Evolutionary conservation across 2,113 vertebrate species (phyloP), one percentile per base, ranked within the genome.

Genomic region (Plotosus lineatus): DNA sequence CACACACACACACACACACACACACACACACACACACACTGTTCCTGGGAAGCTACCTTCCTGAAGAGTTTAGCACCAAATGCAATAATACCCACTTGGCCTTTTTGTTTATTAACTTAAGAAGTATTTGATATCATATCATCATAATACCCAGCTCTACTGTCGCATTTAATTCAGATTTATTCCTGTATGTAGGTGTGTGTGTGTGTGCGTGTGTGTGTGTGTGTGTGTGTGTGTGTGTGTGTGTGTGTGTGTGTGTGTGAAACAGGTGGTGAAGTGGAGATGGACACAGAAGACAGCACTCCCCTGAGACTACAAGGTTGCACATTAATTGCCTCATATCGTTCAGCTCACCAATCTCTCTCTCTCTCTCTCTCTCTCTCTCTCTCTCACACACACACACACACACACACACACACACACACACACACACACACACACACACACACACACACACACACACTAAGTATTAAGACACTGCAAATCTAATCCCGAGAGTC

Each of bases 361-460:
- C 10, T 11, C 5, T 72, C 72, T 36, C 15, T 3, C 33, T 10
- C 48, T 55, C 72, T n/a, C n/a, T 50, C 65, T 68, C 10, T 11
- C 5, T 72, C 72, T 36, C 15, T 3, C 33, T 10, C 48, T 55
- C 72, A 55, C 48, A 75, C 60, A 73, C 46, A 51, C 33, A 44
- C 58, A 75, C 33, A 31, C 66, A 63, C 69, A 48, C 77, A 75
- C 71, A 48, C 82, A 76, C 78, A 80, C 66, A 51, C 42, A 7
- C 80, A 76, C 19, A 26, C 78, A 85, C 79, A 63, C 73, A 79
- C 83, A 86, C 77, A 85, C 77, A 83, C 69, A 82, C 77, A 84
- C 56, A 69, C 65, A 60, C 44, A 17, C 15, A 15, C 50, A 14
- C 4, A 17, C 3, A 51, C 4, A 21, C 3, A n/a, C n/a, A n/a